These are phyloP conservation scores for Actenoides lindsayi DNA, from an alignment of 2,113 vertebrate genomes.

Conservation along the genomic window DNA sequence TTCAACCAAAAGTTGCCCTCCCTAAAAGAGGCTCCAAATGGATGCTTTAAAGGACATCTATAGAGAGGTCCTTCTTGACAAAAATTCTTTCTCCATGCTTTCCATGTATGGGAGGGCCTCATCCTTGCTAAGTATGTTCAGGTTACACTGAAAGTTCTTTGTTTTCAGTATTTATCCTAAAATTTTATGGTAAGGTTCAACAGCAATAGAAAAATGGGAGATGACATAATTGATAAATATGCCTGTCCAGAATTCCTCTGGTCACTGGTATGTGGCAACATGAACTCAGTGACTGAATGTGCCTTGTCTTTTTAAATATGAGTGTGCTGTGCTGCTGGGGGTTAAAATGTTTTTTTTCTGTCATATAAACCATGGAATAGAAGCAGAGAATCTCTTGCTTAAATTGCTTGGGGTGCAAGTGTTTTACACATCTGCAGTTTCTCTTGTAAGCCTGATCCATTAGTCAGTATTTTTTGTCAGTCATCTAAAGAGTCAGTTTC, in stretches of 20 bases:
- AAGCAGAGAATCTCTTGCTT: background rate
- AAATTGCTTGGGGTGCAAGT: background rate
- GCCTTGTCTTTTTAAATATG: background rate
- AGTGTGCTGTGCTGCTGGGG: background rate
- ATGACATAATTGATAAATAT: background rate
- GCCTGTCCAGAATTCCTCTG: accelerated
- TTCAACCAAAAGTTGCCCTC: background rate
- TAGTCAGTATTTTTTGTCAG: background rate
- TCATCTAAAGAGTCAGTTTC: background rate
- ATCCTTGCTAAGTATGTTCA: background rate
- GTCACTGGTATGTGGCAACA: background rate
- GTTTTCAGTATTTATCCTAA: background rate
- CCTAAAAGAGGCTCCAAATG: background rate
- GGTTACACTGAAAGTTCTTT: background rate
- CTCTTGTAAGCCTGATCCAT: background rate
- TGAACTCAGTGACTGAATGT: background rate
- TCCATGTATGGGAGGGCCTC: background rate
- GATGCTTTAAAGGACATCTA: background rate
- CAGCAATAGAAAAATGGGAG: background rate
- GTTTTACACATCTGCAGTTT: background rate
- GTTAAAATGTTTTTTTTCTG: background rate
- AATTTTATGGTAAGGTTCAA: background rate
- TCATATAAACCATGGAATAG: background rate
- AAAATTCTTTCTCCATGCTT: background rate
- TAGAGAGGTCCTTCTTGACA: background rate